Evolutionary conservation across 2,113 vertebrate species (phyloP), one percentile per base, ranked within the genome.

Genomic region (Cichladusa arquata): DNA sequence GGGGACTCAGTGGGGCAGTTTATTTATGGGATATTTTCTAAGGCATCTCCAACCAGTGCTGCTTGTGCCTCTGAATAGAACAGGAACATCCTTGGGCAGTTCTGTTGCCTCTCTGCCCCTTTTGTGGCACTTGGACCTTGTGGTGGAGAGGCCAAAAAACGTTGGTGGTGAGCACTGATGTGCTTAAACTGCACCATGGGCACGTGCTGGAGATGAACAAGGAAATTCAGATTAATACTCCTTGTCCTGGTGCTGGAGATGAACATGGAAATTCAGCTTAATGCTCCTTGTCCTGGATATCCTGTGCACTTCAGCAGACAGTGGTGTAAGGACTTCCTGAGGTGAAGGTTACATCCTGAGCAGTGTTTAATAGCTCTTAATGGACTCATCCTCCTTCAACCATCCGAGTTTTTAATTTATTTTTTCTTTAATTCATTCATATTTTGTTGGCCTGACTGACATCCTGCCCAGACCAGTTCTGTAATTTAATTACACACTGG

Each of bases 301-400:
- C 66, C 71, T 90, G 74, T 1, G 3, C 31, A 8, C 54, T 65
- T 85, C 88, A 92, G 62, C 70, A 95, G 74, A 76, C 5, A 77
- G 50, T 4, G 16, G 74, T 34, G 45, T 61, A 42, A 69, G 58
- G 71, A 66, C 74, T 95, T 94, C 67, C 74, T 11, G 29, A 86
- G 79, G 92, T 86, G 88, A 92, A 94, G 90, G 74, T 94, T 28
- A 70, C 31, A 92, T 92, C 88, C 95, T 86, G 71, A 88, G 45
- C 45, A 70, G 19, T 6, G 26, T 86, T 86, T 58, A 77, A 81
- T 73, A 90, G 60, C 50, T 20, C 54, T 86, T 92, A 77, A 76
- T 66, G 38, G 54, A 62, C 64, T 14, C 60, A 62, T 88, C 67
- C 29, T 83, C 82, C 34, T 51, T 42, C 60, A 47, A 1, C 51